Percentiles rank a stretch among this genome's conserved stretches.
Evolutionary conservation across 2,113 vertebrate species (phyloP).

Genomic region (Saccopteryx leptura): DNA sequence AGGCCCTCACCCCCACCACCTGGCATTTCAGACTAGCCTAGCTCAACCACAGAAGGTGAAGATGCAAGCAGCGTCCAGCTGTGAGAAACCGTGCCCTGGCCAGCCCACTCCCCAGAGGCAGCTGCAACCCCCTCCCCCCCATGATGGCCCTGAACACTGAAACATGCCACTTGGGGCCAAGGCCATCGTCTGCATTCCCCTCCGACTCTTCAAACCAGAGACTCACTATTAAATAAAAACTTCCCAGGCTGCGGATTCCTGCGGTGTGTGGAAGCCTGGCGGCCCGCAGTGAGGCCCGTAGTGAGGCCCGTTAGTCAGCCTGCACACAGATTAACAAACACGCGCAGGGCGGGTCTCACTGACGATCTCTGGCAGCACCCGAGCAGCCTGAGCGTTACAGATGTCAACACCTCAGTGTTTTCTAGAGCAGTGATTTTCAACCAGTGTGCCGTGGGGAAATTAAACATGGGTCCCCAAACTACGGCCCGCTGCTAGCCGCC

Average conservation of each 20-base stretch:
- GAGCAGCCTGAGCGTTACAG: neutral
- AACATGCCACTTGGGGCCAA: neutral
- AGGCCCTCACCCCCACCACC: neutral
- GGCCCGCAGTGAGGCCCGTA: neutral
- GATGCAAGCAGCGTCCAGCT: no score
- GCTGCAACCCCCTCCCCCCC: rapidly evolving
- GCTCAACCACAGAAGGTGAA: neutral
- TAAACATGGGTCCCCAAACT: no score
- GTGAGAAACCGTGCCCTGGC: rapidly evolving
- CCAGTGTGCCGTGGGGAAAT: no score
- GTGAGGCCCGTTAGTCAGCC: neutral
- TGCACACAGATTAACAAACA: no score
- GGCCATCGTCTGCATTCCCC: no score
- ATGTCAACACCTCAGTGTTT: neutral
- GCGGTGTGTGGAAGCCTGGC: neutral
- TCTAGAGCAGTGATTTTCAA: no score
- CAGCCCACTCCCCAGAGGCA: no score
- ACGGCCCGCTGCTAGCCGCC: no score
- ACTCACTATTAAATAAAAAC: neutral
- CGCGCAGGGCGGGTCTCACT: neutral
- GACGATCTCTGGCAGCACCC: neutral
- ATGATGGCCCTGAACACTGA: rapidly evolving
- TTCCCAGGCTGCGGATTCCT: neutral
- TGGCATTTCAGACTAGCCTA: neutral
- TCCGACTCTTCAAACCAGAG: neutral